Percentiles rank a stretch among this genome's conserved stretches.
phyloP scores from a whole-genome alignment of 2,888 invertebrate genomes.

The Drosophila greeni region DNA sequence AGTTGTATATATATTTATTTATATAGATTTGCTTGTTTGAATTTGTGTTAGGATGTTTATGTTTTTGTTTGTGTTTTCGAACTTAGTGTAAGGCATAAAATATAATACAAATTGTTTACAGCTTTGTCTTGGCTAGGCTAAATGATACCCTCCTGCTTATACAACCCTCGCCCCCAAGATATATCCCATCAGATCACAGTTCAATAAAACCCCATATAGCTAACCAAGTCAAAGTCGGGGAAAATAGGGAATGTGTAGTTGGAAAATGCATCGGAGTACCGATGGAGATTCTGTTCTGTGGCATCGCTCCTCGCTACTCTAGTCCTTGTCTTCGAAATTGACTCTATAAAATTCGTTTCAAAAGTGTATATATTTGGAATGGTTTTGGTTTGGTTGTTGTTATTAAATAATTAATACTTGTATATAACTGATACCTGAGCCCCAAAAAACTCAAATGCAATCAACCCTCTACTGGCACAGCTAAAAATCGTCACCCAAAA shows the following conservation, averaged over 20 bases:
- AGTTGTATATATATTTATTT: constrained; percentile 20
- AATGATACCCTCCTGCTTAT: constrained; percentile 18
- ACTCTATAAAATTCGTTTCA: constrained; percentile 40
- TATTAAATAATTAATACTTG: constrained; percentile 57
- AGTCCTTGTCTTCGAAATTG: constrained; percentile 23
- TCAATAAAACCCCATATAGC: constrained; percentile 36
- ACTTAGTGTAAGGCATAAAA: constrained; percentile 61
- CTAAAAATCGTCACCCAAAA: constrained; percentile 47
- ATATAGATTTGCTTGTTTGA: constrained; percentile 10
- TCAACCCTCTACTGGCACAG: constrained; percentile 43
- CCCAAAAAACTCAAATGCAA: constrained; percentile 36
- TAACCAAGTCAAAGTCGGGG: constrained; percentile 34
- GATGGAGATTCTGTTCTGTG: constrained; percentile 20
- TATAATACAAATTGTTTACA: constrained; percentile 61
- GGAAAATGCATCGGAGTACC: constrained; percentile 23
- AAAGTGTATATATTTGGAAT: constrained; percentile 44
- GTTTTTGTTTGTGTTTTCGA: constrained; percentile 24
- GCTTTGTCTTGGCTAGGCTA: constrained; percentile 33
- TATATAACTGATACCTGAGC: constrained; percentile 58
- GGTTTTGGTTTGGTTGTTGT: constrained; percentile 23
- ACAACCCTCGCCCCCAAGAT: constrained; percentile 8
- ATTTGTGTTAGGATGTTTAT: constrained; percentile 32
- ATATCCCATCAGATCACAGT: constrained; percentile 58
- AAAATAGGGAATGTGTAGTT: constrained; percentile 2
- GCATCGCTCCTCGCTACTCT: neutral